phyloP scores from a whole-genome alignment of 2,888 invertebrate species.

The Polyommatus iphigenia region DNA sequence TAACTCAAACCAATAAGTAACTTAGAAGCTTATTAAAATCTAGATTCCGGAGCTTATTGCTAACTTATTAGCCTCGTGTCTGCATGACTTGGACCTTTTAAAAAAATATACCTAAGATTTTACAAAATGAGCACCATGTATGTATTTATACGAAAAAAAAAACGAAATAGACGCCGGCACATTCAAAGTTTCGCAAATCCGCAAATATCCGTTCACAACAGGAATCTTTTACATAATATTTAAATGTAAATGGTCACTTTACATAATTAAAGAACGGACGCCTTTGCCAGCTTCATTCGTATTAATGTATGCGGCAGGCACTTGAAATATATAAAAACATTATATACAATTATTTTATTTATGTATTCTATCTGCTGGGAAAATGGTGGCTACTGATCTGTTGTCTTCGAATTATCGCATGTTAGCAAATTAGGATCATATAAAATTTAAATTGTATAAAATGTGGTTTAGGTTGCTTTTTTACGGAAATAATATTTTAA shows the following conservation, averaged over 20 bases:
- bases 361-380: neutral
- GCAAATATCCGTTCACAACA: slow-evolving; percentile 13
- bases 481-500: neutral
- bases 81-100: too few species aligned
- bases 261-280: slow-evolving; percentile 24
- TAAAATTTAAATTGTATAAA: neutral
- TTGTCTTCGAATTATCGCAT: neutral
- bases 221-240: slow-evolving; percentile 23
- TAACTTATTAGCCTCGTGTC: too few species aligned
- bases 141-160: neutral
- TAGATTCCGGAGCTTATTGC: too few species aligned
- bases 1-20: too few species aligned
- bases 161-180: slow-evolving; percentile 34
- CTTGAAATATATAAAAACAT: slow-evolving; percentile 6
- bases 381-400: neutral
- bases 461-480: neutral
- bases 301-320: neutral
- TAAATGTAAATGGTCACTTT: slow-evolving; percentile 19
- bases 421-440: neutral
- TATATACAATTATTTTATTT: neutral
- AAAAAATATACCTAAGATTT: neutral
- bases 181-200: slow-evolving; percentile 52
- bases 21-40: too few species aligned
- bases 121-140: neutral
- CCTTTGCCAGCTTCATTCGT: slow-evolving; percentile 30